Conservation (phyloP, 1,140 invertebrate species). For the Harpegnathos saltator region DNA sequence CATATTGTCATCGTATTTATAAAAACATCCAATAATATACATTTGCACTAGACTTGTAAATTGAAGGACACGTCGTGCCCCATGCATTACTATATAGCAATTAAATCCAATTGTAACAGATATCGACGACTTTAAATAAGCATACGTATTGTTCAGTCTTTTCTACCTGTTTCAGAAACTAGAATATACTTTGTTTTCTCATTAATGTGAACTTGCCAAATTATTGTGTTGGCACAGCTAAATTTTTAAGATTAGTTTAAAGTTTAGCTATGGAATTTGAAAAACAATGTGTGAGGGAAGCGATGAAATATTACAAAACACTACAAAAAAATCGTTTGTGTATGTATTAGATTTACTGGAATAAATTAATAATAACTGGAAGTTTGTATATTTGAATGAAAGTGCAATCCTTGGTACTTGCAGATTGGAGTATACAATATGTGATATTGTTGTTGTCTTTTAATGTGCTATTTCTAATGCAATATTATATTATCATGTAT, state of each 20-base stretch:
- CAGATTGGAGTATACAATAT: not conserved
- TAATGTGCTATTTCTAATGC: not conserved
- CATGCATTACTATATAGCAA: conserved; percentile 70
- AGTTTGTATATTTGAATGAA: not conserved
- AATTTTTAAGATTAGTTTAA: conserved; percentile 68
- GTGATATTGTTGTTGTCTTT: not conserved
- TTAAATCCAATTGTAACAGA: conserved; percentile 54
- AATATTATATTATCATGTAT: too few species aligned
- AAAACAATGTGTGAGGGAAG: conserved; percentile 19
- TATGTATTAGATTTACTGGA: conserved; percentile 71
- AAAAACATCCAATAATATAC: conserved; percentile 9
- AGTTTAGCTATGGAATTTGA: conserved; percentile 66
- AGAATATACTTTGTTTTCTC: conserved; percentile 59
- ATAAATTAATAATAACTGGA: conserved; percentile 74
- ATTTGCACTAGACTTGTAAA: conserved; percentile 48
- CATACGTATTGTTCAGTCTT: conserved; percentile 62
- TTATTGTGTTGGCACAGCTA: conserved; percentile 58
- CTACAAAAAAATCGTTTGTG: conserved; percentile 69
- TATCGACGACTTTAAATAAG: conserved; percentile 53
- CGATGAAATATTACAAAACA: conserved; percentile 48
- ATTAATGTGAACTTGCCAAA: conserved; percentile 65
- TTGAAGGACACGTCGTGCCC: conserved; percentile 29
- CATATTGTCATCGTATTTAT: conserved; percentile 62
- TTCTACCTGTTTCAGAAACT: conserved; percentile 58
- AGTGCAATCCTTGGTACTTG: not conserved